Base-by-base conservation (phyloP, 2,888 invertebrate species). In the Clanis bilineata region DNA sequence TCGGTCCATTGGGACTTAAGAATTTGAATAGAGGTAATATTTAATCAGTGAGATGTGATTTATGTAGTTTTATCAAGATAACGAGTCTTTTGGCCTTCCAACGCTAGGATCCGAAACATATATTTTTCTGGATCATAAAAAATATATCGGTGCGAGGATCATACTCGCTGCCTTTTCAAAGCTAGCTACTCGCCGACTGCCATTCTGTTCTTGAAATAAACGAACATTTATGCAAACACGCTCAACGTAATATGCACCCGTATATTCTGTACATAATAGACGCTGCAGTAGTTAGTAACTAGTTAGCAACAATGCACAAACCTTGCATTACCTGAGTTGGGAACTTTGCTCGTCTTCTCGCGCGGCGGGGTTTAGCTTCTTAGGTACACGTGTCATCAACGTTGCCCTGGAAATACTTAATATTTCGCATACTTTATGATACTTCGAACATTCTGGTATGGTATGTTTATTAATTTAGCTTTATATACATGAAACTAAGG, bases 221-320 rank as follows among this genome's bases (percentile, higher is more conserved):
- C 36, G 1, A 41, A 18, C 18, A 18, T 41, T 3, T 44, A 3
- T 1, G 3, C 21, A 3, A 12, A 44, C 9, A 5, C 36, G 59
- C 36, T 59, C 44, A 43, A 38, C 22, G 44, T 6, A 44, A 55
- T 44, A 15, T 9, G 2, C 36, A 3, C 38, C 59, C 36, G 28
- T 59, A 54, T 55, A 10, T 44, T 4, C 6, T n/a, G 21, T 2
- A 5, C 22, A 1, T 62, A 72, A 72, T 70, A 76, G 66, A 72
- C 70, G 38, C 51, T 63, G 60, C 59, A 63, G 54, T 64, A 74
- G 68, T 70, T 74, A 63, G 58, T 43, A 68, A 70, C 68, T 73
- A 67, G 72, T 73, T 69, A 57, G 62, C 56, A 72, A 72, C 77
- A 73, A 74, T 76, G 78, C 74, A 73, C 60, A 61, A 64, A 51